Evolutionary conservation across 2,113 vertebrate species (phyloP).

Genomic region (Herpailurus yagouaroundi): DNA sequence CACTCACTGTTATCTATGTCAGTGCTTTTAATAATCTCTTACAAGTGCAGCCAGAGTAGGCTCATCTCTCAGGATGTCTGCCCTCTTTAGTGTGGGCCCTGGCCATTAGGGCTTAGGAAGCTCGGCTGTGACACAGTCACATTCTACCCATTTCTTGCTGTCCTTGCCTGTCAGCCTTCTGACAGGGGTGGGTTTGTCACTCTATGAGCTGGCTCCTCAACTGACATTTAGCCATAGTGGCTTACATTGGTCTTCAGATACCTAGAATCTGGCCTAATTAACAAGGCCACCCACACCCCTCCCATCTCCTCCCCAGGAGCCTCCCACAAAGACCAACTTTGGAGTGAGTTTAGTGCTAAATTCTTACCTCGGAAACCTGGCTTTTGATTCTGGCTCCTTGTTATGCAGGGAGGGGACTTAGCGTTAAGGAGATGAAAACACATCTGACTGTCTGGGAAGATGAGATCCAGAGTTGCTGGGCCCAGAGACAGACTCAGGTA

Average conservation of each 20-base stretch:
- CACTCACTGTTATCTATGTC: background rate
- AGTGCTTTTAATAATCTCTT: background rate
- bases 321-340: background rate
- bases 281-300: background rate
- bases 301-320: background rate
- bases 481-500: background rate
- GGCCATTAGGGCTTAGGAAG: background rate
- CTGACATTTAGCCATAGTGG: slow-evolving; percentile 50
- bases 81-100: background rate
- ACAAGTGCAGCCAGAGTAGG: background rate
- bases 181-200: slow-evolving; percentile 53
- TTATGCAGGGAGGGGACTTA: slow-evolving; percentile 71
- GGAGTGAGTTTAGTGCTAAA: slow-evolving; percentile 48
- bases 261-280: slow-evolving; percentile 64
- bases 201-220: slow-evolving; percentile 18
- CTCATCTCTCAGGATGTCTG: background rate
- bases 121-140: background rate
- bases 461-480: slow-evolving; percentile 64
- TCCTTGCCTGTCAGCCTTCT: slow-evolving; percentile 13
- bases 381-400: slow-evolving; percentile 74
- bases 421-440: slow-evolving; percentile 76
- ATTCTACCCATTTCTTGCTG: background rate
- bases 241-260: slow-evolving; percentile 58
- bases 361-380: slow-evolving; percentile 68
- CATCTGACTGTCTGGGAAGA: slow-evolving; percentile 64